These are phyloP conservation scores for Agelaius phoeniceus DNA, from an alignment of 2,113 vertebrate genomes.

Conservation along the genomic window DNA sequence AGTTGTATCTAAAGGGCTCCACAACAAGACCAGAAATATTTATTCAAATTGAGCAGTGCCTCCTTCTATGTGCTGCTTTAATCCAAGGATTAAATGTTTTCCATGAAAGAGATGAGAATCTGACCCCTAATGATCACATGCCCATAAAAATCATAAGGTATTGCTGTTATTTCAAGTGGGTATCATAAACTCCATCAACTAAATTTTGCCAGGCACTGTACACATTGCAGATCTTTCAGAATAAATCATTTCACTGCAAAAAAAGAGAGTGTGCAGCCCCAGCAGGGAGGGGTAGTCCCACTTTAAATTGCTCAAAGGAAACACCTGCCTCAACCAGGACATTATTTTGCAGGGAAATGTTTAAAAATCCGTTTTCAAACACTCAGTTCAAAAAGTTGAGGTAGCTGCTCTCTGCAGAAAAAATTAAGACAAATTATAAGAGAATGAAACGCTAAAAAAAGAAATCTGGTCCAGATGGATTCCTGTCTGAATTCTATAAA, in stretches of 20 bases:
- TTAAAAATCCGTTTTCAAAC: not conserved
- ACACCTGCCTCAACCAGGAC: not conserved
- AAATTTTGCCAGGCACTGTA: not conserved
- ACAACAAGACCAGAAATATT: not conserved
- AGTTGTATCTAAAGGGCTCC: not conserved
- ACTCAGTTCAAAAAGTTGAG: not conserved
- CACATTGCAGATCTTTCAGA: not conserved
- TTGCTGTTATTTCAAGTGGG: not conserved
- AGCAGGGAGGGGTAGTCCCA: not conserved
- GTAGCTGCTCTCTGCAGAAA: not conserved
- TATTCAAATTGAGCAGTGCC: not conserved
- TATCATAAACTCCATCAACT: not conserved
- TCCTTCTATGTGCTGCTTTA: not conserved
- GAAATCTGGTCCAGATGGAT: constrained; percentile 64
- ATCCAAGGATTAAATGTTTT: not conserved
- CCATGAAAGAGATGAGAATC: not conserved
- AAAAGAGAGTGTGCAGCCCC: not conserved
- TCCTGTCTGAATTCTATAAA: constrained; percentile 58
- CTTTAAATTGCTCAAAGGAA: not conserved
- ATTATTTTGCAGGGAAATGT: not conserved
- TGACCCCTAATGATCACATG: not conserved
- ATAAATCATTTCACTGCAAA: not conserved
- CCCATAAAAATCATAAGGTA: not conserved
- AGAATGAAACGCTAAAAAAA: constrained; percentile 42
- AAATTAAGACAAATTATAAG: constrained; percentile 45